A percentile compares a stretch with the other conserved stretches of the same genome.
Evolutionary conservation across 2,797 vertebrate genomes (phyloP).

Genomic region (Acanthiza pusilla): DNA sequence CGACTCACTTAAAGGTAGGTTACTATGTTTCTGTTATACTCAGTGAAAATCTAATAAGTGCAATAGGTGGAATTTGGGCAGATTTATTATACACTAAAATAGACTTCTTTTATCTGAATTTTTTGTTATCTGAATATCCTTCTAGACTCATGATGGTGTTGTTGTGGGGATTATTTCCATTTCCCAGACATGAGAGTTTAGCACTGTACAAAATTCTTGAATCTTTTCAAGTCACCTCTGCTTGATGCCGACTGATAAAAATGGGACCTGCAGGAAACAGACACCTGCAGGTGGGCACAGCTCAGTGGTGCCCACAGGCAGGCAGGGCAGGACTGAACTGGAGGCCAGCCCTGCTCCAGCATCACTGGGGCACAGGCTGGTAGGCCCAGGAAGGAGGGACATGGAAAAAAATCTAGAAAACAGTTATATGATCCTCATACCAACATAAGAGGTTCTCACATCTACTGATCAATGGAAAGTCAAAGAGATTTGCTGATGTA

Average conservation of each 20-base stretch:
- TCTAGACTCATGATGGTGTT: background rate
- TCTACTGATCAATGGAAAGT: background rate
- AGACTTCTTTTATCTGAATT: background rate
- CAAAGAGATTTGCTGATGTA: background rate
- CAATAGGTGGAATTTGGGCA: background rate
- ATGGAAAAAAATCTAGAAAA: background rate
- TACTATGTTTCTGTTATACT: background rate
- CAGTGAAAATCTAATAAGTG: background rate
- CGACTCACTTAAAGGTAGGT: background rate
- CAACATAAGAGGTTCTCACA: background rate
- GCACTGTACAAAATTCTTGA: background rate
- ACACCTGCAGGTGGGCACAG: background rate
- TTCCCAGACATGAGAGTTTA: background rate
- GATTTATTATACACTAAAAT: background rate
- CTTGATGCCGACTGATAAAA: background rate
- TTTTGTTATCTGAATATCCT: background rate
- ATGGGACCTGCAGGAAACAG: background rate
- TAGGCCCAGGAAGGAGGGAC: fast-evolving
- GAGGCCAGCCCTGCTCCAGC: background rate
- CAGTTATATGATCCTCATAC: background rate
- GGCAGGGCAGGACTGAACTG: background rate
- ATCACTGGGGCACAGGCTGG: fast-evolving
- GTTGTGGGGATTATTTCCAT: background rate
- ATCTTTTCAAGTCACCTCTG: background rate
- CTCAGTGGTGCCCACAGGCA: fast-evolving